phyloP scores from a whole-genome alignment of 2,797 vertebrate genomes.

The Artibeus jamaicensis region DNA sequence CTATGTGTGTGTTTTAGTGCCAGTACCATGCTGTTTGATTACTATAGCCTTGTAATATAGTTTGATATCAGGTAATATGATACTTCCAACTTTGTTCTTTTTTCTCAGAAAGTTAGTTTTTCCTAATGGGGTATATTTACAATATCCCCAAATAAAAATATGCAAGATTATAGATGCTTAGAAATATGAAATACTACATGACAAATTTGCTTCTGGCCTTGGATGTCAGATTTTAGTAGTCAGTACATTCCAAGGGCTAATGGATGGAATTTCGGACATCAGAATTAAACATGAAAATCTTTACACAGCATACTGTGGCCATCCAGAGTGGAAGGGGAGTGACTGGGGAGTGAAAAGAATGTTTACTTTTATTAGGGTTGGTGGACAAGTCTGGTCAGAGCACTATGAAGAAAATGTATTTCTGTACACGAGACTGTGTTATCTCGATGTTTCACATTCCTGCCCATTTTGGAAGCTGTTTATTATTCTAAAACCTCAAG shows the following conservation, averaged over 20 bases:
- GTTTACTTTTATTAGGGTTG: slow-evolving; percentile 66
- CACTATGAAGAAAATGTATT: slow-evolving; percentile 47
- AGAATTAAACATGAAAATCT: neutral
- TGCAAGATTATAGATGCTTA: neutral
- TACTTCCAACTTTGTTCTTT: neutral
- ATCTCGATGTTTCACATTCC: slow-evolving; percentile 52
- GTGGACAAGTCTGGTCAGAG: slow-evolving; percentile 49
- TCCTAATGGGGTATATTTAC: neutral
- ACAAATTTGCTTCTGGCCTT: neutral
- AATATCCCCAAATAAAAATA: neutral
- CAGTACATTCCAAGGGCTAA: neutral
- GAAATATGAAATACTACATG: neutral
- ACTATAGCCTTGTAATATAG: neutral
- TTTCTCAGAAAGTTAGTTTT: neutral
- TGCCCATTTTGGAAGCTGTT: slow-evolving; percentile 65
- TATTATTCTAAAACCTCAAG: slow-evolving; percentile 70
- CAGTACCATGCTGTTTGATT: neutral
- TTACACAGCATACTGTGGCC: neutral
- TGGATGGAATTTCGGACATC: neutral
- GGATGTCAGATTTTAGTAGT: neutral
- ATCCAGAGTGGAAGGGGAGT: neutral
- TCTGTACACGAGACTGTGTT: slow-evolving; percentile 45
- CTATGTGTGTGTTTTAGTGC: neutral
- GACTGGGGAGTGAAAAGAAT: slow-evolving; percentile 27
- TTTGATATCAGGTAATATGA: neutral